Evolutionary conservation across 2,888 invertebrate species (phyloP).

Genomic region (Mimas tiliae): DNA sequence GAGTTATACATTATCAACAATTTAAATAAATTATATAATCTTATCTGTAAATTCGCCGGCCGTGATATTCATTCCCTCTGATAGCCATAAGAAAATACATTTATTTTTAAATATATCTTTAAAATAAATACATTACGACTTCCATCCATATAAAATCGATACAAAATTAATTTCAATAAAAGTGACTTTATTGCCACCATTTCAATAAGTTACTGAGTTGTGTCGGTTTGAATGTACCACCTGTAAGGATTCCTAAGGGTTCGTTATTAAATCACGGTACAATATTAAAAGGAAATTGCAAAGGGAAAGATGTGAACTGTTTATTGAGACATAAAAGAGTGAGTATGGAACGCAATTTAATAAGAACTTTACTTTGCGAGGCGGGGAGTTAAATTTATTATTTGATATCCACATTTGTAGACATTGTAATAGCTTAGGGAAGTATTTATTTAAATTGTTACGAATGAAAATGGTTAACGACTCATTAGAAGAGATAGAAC

Average conservation of each 20-base stretch:
- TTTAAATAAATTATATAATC: no score
- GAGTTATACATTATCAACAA: no score
- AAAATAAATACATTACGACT: slow-evolving; percentile 12
- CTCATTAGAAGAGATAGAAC: neutral
- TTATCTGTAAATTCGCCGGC: no score
- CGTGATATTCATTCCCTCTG: no score
- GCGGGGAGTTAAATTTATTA: slow-evolving; percentile 39
- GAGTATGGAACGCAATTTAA: slow-evolving; percentile 27
- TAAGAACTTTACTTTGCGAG: slow-evolving; percentile 35
- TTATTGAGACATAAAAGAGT: slow-evolving; percentile 30
- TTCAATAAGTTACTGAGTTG: neutral
- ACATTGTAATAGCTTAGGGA: neutral
- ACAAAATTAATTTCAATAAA: neutral
- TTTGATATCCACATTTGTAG: neutral
- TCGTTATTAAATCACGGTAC: slow-evolving; percentile 20
- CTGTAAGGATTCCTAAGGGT: slow-evolving; percentile 4
- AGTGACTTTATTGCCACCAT: neutral
- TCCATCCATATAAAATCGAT: slow-evolving; percentile 15
- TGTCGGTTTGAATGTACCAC: neutral
- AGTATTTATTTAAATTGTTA: neutral
- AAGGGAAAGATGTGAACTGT: slow-evolving; percentile 30
- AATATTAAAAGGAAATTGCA: slow-evolving; percentile 38
- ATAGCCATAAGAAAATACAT: no score
- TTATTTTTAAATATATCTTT: neutral
- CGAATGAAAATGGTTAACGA: neutral